Conservation (phyloP, 2,888 invertebrate species). For the Chaetogeoica ovagalla region DNA sequence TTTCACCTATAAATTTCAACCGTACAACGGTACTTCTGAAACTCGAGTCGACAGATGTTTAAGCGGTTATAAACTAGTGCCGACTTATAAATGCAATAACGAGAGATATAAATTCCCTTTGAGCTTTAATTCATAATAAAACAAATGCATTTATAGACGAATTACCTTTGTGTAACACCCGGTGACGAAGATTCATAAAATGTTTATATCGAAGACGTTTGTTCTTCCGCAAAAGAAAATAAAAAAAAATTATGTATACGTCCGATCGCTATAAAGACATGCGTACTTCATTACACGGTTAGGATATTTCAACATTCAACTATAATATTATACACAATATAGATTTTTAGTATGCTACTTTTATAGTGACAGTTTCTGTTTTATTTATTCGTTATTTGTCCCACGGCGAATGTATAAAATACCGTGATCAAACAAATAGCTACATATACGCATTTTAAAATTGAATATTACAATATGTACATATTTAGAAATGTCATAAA, state of each 20-base stretch:
- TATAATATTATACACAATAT: neutral
- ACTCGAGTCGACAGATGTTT: neutral
- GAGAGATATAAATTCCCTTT: neutral
- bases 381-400: constrained; percentile 19
- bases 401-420: constrained; percentile 21
- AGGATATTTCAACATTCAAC: neutral
- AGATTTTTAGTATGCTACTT: neutral
- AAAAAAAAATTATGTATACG: neutral
- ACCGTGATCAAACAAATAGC: neutral
- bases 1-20: neutral
- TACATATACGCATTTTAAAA: neutral
- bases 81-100: neutral
- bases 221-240: neutral
- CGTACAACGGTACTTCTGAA: neutral
- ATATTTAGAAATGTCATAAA: too few relatives aligned
- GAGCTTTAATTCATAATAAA: constrained; percentile 11
- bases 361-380: neutral
- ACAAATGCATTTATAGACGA: constrained; percentile 24
- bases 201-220: constrained; percentile 4
- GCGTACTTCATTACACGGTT: neutral
- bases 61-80: neutral
- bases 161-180: constrained; percentile 22
- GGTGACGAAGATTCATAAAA: constrained; percentile 23
- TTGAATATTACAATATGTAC: constrained; percentile 4
- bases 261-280: neutral